Base-by-base conservation (phyloP, 2,797 vertebrate species). In the Artibeus jamaicensis region DNA sequence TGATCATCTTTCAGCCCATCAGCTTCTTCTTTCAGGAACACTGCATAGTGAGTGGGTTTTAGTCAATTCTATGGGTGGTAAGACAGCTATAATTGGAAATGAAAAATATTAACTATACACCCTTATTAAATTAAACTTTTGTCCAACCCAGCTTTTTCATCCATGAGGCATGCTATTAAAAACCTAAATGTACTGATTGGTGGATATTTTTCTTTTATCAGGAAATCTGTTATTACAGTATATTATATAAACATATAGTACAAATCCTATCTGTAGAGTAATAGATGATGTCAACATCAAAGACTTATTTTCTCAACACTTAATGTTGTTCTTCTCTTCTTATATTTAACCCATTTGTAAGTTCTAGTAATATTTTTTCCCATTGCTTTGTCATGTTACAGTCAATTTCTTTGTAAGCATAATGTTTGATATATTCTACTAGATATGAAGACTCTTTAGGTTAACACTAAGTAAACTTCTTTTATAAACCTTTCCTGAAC, bases 121-220 rank as follows among this genome's bases (percentile, higher is more conserved):
- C 70, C 93, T 84, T 92, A 94, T 44, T 76, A 32, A 92, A 44
- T 94, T 91, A 84, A 65, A 55, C 46, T 89, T 77, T 83, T 74
- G 46, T 89, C 44, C 32, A 39, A 6, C 15, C 15, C 22, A 77
- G 39, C 32, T 73, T 83, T 93, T 86, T 93, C 73, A 86, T 78
- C 76, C 2, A 26, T 50, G 48, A 83, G 71, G 26, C 29, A 89
- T 93, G 53, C 6, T 59, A 53, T 70, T 76, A n/a, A 89, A 65
- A 46, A 87, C 39, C 79, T 92, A 70, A 95, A 53, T 92, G 76
- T 11, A 79, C 26, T 71, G 67, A 65, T 7, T 82, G 42, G 67
- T 46, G 68, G 16, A 89, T 29, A 59, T 77, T 71, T 79, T 77
- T 39, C 77, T 81, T 84, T 77, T 39, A 46, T 62, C 21, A 50